These are phyloP conservation scores for Ptychobarbus kaznakovi DNA, from an alignment of 2,797 vertebrate genomes.

Conservation along the genomic window DNA sequence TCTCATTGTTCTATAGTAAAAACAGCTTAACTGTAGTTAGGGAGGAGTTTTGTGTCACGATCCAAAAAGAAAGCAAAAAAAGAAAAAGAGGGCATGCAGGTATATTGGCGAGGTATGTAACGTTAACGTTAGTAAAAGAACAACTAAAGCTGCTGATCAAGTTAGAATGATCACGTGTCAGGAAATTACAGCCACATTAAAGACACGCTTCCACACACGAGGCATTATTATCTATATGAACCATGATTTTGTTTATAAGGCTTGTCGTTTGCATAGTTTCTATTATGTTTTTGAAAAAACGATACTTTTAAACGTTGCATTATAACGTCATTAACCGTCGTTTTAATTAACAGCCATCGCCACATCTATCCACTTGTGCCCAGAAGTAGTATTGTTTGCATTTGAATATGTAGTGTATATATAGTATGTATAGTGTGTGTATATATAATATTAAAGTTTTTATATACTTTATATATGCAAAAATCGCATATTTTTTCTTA, in stretches of 20 bases:
- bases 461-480: too few relatives aligned
- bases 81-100: neutral
- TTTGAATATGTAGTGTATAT: too few relatives aligned
- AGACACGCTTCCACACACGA: constrained; percentile 38
- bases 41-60: constrained; percentile 11
- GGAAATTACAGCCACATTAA: constrained; percentile 56
- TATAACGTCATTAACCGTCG: constrained; percentile 7
- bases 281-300: neutral
- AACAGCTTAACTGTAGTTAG: neutral
- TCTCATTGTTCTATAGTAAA: neutral
- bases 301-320: neutral
- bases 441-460: too few relatives aligned
- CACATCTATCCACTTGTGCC: neutral
- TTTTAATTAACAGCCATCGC: neutral
- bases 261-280: neutral
- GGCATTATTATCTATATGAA: neutral
- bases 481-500: too few relatives aligned
- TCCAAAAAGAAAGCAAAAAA: neutral
- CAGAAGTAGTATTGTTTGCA: neutral
- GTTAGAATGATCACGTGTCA: constrained; percentile 62
- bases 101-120: constrained; percentile 28
- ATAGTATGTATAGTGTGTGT: rapidly evolving
- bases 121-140: neutral
- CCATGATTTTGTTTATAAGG: neutral
- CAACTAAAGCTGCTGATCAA: constrained; percentile 49